Base-by-base conservation (phyloP, 2,113 vertebrate species). In the Clinocottus analis region DNA sequence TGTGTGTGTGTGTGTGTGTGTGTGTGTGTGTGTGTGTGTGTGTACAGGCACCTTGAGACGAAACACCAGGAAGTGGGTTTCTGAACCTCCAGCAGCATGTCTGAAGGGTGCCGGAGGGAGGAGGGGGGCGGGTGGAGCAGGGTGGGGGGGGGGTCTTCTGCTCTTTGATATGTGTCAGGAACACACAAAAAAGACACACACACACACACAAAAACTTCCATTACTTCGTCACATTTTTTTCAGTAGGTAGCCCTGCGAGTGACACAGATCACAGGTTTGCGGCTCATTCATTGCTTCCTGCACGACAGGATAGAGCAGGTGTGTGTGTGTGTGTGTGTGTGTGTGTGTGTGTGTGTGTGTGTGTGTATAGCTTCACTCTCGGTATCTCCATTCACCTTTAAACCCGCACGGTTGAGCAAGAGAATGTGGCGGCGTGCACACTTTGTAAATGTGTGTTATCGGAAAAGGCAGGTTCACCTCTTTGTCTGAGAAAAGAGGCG, bases 31-130 rank as follows among this genome's bases (percentile, higher is more conserved):
- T 29, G 51, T 33, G 23, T 41, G 59, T 53, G 17, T 65, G 53
- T 35, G 4, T 31, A 74, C 77, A 90, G 61, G 71, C 87, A 93
- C 89, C 89, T 92, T 87, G 76, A 92, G 37, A 82, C 35, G 64
- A 81, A 81, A 72, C 63, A 82, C 64, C 84, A 94, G 94, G 94
- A 94, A 94, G 93, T 94, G 94, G 92, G 78, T 94, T 91, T 93
- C 69, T 82, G 53, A 88, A 75, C 75, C 89, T 88, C 59, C 53
- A 72, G 73, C 70, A 82, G 45, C 64, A 74, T 51, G 66, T 75
- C 66, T 84, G 59, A 90, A 9, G 81, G 70, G 79, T 83, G 76
- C 25, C 7, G 21, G 80, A 66, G 86, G 12, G 37, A 9, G 37
- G 72, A 74, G 58, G 74, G 72, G n/a, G n/a, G n/a, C n/a, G n/a